phyloP scores from a whole-genome alignment of 2,888 invertebrate species.

The Orthosia cruda region DNA sequence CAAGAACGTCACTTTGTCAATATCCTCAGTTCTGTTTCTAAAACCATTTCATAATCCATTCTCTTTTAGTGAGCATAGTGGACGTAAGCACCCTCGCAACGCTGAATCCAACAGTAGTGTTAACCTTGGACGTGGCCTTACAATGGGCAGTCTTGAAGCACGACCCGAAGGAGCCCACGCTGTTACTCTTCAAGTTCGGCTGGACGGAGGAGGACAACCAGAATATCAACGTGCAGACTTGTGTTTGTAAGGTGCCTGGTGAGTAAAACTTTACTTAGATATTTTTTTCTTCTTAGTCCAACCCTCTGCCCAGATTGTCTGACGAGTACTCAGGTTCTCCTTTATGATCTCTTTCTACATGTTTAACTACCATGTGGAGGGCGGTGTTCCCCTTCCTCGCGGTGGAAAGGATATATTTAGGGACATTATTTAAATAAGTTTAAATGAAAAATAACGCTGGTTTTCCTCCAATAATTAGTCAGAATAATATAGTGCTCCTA shows the following conservation, averaged over 20 bases:
- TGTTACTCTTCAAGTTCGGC: slow-evolving; percentile 83
- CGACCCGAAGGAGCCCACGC: slow-evolving; percentile 80
- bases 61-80: slow-evolving; percentile 76
- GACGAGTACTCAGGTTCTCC: too few relatives aligned
- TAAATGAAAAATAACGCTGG: too few relatives aligned
- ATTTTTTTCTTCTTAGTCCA: background rate
- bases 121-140: slow-evolving; percentile 78
- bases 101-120: slow-evolving; percentile 67
- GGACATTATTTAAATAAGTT: too few relatives aligned
- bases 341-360: too few relatives aligned
- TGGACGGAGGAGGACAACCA: slow-evolving; percentile 72
- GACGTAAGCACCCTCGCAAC: slow-evolving; percentile 75
- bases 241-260: slow-evolving; percentile 83
- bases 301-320: too few relatives aligned
- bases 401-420: too few relatives aligned
- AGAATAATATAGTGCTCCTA: too few relatives aligned
- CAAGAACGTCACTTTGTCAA: too few relatives aligned
- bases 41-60: background rate
- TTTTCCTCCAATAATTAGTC: too few relatives aligned
- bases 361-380: too few relatives aligned
- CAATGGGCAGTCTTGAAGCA: slow-evolving; percentile 78
- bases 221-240: slow-evolving; percentile 68
- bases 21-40: background rate
- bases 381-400: too few relatives aligned
- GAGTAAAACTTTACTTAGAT: slow-evolving; percentile 23